Percentiles rank a stretch among this genome's conserved stretches.
Evolutionary conservation across 2,113 vertebrate species (phyloP).

Genomic region (Otis tarda): DNA sequence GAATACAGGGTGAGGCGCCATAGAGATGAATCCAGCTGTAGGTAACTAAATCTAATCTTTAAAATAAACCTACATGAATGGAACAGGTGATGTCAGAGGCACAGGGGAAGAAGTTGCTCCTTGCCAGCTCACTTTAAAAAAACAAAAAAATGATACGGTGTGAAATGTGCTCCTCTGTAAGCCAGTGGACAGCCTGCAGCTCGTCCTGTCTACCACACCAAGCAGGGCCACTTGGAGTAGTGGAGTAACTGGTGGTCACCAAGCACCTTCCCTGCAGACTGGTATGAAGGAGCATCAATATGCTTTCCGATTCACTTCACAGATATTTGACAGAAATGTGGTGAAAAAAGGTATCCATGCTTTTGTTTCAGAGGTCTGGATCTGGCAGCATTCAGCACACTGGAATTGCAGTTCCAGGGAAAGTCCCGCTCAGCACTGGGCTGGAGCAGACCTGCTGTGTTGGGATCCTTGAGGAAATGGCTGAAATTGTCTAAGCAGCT

Average conservation of each 20-base stretch:
- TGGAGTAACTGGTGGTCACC: neutral
- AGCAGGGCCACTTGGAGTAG: neutral
- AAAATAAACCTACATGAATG: neutral
- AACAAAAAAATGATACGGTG: accelerated
- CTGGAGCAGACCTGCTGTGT: neutral
- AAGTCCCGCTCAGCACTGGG: neutral
- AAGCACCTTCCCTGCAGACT: neutral
- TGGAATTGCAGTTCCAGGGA: neutral
- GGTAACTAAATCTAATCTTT: neutral
- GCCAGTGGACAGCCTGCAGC: neutral
- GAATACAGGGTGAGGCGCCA: neutral
- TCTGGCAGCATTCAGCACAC: neutral
- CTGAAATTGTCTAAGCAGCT: neutral
- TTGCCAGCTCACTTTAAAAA: neutral
- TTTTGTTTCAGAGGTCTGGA: neutral
- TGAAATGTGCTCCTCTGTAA: neutral
- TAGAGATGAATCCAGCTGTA: neutral
- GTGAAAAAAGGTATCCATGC: neutral
- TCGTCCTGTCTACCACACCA: neutral
- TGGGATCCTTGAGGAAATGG: neutral
- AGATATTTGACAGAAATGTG: neutral
- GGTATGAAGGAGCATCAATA: neutral
- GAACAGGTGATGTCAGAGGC: neutral
- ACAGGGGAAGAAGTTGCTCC: neutral
- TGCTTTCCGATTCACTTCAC: neutral